These are phyloP conservation scores for Metalampra italica DNA, from an alignment of 2,888 invertebrate species.

Conservation along the genomic window DNA sequence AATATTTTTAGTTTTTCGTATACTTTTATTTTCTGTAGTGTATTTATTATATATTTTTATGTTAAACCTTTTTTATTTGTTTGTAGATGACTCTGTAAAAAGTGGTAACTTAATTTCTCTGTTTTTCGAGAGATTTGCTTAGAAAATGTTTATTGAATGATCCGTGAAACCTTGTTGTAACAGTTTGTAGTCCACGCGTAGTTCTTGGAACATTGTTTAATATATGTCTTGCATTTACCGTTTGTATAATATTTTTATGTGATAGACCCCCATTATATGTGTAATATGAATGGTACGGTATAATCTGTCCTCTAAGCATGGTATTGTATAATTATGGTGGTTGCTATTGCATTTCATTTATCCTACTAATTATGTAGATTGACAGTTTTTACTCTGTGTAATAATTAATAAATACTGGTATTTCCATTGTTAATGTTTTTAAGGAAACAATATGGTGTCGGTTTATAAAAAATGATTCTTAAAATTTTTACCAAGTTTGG, in stretches of 20 bases:
- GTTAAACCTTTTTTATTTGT: slow-evolving; percentile 14
- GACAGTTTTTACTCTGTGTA: no score
- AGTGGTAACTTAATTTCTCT: slow-evolving; percentile 76
- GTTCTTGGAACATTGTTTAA: slow-evolving; percentile 50
- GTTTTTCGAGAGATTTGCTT: slow-evolving; percentile 35
- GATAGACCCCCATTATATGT: not conserved
- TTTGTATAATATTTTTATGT: slow-evolving; percentile 7
- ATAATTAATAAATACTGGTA: no score
- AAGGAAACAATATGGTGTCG: no score
- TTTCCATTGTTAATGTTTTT: no score
- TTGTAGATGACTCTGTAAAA: slow-evolving; percentile 52
- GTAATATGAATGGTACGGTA: not conserved
- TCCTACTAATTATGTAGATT: no score
- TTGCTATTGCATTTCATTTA: no score
- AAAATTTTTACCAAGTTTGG: no score
- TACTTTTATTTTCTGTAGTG: not conserved
- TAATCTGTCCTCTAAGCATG: slow-evolving; percentile 12
- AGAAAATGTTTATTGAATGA: slow-evolving; percentile 13
- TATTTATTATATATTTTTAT: not conserved
- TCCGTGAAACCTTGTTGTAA: slow-evolving; percentile 13
- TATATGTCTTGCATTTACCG: slow-evolving; percentile 54
- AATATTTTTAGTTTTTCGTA: not conserved
- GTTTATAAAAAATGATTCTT: no score
- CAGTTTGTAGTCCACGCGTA: slow-evolving; percentile 17
- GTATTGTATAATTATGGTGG: slow-evolving; percentile 6